Base-by-base conservation (phyloP, 2,113 vertebrate genomes). In the Callopanchax toddi region DNA sequence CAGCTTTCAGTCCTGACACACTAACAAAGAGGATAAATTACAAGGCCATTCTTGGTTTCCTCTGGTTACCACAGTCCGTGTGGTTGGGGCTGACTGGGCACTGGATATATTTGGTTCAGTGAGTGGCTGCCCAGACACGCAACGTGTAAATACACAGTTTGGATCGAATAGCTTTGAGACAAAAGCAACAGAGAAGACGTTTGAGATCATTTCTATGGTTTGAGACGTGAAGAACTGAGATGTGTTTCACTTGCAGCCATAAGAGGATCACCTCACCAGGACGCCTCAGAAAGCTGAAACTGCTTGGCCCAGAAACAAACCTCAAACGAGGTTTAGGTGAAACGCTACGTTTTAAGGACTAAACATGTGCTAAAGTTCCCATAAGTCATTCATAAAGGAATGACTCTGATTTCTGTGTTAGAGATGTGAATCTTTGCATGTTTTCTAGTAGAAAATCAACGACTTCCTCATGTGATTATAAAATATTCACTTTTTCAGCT, bases 21-120 rank as follows among this genome's bases (percentile, higher is more conserved):
- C 69, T 25, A 64, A 78, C 74, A 80, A 59, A 63, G 43, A 69
- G 22, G 51, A 68, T 21, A 50, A 85, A 78, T 77, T 60, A 74
- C 54, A 53, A 55, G 58, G 39, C 55, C 49, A 48, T 16, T 54
- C 29, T n/a, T 21, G 0, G 6, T 59, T 60, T 71, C 59, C 69
- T 72, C 58, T 23, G 49, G 42, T 69, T 42, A 67, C 71, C 48
- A 40, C 51, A 29, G 37, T 4, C 43, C 21, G 37, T 76, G 66
- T 44, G 62, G 74, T 59, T 40, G 37, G 53, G 67, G 15, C 67
- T 40, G 50, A 55, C 69, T 10, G 29, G 56, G 60, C 21, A 10
- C 13, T 51, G 40, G 25, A 63, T 46, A 43, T 51, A 62, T 78
- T 60, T 66, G 43, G 46, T 54, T 75, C 57, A 53, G 49, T 21